A percentile compares a stretch with the other conserved stretches of the same genome.
phyloP scores from a whole-genome alignment of 2,888 invertebrate species.

The Stratiomys singularior region DNA sequence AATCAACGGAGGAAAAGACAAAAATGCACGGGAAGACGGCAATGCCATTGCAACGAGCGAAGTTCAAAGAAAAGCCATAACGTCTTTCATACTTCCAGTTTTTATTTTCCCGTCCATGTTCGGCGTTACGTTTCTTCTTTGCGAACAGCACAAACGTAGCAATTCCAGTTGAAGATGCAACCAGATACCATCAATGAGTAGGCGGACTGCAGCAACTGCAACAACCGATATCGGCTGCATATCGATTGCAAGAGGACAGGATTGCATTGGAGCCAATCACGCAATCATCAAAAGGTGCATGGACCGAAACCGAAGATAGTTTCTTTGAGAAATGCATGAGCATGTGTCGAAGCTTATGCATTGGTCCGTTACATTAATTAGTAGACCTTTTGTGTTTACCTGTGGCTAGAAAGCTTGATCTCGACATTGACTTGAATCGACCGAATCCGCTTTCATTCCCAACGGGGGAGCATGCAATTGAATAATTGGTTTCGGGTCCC shows the following conservation, averaged over 20 bases:
- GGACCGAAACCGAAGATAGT: not conserved
- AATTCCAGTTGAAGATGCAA: conserved; percentile 8
- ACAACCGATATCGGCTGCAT: no score
- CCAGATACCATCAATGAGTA: conserved; percentile 12
- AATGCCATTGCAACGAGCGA: not conserved
- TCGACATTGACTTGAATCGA: not conserved
- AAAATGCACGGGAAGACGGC: not conserved
- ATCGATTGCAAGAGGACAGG: not conserved
- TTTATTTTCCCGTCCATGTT: not conserved
- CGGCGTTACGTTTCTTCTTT: not conserved
- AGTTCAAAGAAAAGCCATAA: conserved; percentile 28
- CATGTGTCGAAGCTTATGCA: conserved; percentile 13
- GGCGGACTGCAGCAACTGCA: not conserved
- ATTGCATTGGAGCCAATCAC: not conserved
- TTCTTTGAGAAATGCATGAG: not conserved
- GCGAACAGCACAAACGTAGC: not conserved
- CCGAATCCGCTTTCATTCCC: conserved; percentile 1
- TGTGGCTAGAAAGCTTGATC: not conserved
- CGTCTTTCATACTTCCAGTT: conserved; percentile 6
- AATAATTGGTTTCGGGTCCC: conserved; percentile 28
- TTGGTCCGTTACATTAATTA: conserved; percentile 10
- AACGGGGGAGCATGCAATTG: not conserved
- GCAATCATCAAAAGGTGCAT: not conserved
- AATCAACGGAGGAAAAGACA: not conserved
- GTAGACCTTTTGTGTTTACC: not conserved